These are phyloP conservation scores for Amiota minor DNA, from an alignment of 2,888 invertebrate species.

Conservation along the genomic window DNA sequence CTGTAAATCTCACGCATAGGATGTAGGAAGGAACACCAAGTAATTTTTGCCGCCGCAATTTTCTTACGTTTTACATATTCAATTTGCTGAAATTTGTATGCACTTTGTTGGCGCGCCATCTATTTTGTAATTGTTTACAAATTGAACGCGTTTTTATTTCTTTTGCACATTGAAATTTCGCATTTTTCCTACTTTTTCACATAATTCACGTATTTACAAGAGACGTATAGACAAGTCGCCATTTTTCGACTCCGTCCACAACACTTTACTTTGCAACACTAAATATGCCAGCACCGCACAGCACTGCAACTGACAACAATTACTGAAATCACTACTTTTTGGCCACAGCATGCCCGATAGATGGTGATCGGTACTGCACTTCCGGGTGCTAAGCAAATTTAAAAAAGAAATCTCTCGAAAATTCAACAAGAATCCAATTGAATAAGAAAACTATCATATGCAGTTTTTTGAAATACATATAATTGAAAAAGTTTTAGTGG, in stretches of 20 bases:
- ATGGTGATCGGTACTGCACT: no score
- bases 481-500: no score
- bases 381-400: no score
- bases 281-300: no score
- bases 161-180: slow-evolving; percentile 41
- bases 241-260: slow-evolving; percentile 70
- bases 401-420: no score
- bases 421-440: no score
- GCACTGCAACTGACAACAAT: no score
- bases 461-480: no score
- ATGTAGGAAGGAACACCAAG: slow-evolving; percentile 55
- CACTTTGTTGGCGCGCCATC: slow-evolving; percentile 28
- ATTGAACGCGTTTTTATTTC: slow-evolving; percentile 6
- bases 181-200: slow-evolving; percentile 60
- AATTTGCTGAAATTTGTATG: slow-evolving; percentile 33
- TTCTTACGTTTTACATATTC: slow-evolving; percentile 35
- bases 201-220: slow-evolving; percentile 64
- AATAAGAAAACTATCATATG: background rate
- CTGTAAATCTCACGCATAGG: slow-evolving; percentile 32
- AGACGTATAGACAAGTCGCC: slow-evolving; percentile 63
- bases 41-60: slow-evolving; percentile 68
- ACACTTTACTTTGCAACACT: slow-evolving; percentile 30
- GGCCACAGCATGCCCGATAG: no score
- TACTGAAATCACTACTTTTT: no score
- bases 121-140: slow-evolving; percentile 18